phyloP scores from a whole-genome alignment of 2,888 invertebrate genomes.

The Dynastes maya region DNA sequence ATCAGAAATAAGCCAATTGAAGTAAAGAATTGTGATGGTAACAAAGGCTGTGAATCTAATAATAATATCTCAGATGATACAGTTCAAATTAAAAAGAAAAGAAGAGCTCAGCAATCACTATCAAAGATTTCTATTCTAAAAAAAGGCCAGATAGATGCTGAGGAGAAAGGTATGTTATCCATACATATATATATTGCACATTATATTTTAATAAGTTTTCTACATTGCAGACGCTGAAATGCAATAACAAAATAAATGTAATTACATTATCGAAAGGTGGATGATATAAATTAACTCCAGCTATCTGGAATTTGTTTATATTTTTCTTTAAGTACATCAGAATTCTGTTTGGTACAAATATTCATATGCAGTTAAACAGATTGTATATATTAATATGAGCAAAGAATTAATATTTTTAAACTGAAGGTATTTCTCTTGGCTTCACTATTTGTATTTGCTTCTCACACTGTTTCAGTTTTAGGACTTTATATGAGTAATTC shows the following conservation, averaged over 20 bases:
- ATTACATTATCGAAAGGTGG: background rate
- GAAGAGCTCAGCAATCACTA: slow-evolving; percentile 29
- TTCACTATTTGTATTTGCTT: no score
- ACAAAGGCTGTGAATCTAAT: slow-evolving; percentile 24
- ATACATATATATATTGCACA: background rate
- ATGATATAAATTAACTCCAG: slow-evolving; percentile 8
- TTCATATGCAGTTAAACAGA: no score
- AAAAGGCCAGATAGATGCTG: slow-evolving; percentile 1
- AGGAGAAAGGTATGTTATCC: background rate
- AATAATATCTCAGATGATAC: slow-evolving; percentile 42
- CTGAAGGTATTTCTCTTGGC: no score
- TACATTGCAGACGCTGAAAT: slow-evolving; percentile 17
- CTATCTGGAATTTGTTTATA: no score
- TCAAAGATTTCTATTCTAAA: slow-evolving; percentile 34
- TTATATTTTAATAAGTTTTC: background rate
- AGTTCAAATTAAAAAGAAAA: slow-evolving; percentile 44
- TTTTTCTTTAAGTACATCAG: no score
- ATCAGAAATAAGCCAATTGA: slow-evolving; percentile 34
- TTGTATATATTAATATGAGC: no score
- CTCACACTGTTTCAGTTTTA: no score
- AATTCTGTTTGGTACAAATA: no score
- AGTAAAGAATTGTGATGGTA: slow-evolving; percentile 35
- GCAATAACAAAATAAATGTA: background rate
- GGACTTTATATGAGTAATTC: no score
- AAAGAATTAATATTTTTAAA: no score